phyloP scores from a whole-genome alignment of 92 coral and sea anemone genomes.

The Montipora capitata region DNA sequence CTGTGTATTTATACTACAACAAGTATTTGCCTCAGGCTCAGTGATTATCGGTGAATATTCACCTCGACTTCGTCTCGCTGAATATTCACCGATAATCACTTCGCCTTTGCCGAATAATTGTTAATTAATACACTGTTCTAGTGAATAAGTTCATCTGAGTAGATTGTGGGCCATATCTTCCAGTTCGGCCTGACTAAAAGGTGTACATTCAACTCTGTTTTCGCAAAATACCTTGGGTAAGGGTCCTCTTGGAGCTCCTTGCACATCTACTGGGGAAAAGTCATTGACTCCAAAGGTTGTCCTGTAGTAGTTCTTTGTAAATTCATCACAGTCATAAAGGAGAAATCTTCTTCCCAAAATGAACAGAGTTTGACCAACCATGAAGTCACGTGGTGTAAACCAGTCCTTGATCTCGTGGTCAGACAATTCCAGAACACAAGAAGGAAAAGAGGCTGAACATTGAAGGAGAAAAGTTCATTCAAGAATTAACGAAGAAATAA shows the following conservation, averaged over 20 bases:
- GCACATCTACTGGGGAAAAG: conserved; percentile 87
- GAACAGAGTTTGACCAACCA: conserved; percentile 93
- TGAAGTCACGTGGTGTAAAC: conserved; percentile 96
- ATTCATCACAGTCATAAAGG: conserved; percentile 94
- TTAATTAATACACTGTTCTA: neutral
- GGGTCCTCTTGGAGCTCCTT: conserved; percentile 77
- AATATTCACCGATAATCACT: too few species aligned
- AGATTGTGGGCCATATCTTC: too few species aligned
- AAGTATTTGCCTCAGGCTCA: too few species aligned
- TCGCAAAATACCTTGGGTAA: conserved; percentile 74
- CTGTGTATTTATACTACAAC: too few species aligned
- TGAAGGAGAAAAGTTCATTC: neutral
- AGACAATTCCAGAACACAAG: conserved; percentile 94
- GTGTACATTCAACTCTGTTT: too few species aligned
- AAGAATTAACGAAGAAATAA: neutral
- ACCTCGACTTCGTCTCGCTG: too few species aligned
- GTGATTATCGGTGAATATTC: too few species aligned
- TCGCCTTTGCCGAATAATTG: too few species aligned
- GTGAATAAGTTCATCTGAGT: too few species aligned
- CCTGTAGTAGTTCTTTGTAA: conserved; percentile 93
- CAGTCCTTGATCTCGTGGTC: conserved; percentile 98
- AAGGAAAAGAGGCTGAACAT: conserved; percentile 91
- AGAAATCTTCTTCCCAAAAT: conserved; percentile 95
- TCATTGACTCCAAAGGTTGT: conserved; percentile 85
- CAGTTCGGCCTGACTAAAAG: too few species aligned